A percentile compares a stretch with the other conserved stretches of the same genome.
Evolutionary conservation across 2,888 invertebrate species (phyloP).

Genomic region (Timema podura): DNA sequence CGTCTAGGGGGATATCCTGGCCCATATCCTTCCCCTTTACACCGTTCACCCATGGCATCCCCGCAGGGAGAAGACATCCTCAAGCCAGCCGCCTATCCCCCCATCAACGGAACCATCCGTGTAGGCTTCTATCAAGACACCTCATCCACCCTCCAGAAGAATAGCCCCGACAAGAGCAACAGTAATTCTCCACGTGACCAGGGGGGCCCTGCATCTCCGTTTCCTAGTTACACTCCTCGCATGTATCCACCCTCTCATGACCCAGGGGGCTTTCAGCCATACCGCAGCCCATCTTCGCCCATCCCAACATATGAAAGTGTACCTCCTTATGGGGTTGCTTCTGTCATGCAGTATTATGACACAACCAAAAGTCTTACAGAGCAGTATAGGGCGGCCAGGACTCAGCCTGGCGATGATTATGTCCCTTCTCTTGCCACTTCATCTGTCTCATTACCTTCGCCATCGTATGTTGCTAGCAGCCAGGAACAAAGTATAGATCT

Average conservation of each 20-base stretch:
- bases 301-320: constrained; percentile 21
- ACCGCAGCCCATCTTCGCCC: constrained; percentile 20
- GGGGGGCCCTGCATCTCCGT: constrained; percentile 19
- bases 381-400: constrained; percentile 42
- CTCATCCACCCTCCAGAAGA: constrained; percentile 34
- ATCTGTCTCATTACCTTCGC: too few relatives aligned
- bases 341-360: constrained; percentile 52
- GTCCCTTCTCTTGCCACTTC: background rate
- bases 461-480: too few relatives aligned
- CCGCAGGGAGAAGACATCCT: constrained; percentile 65
- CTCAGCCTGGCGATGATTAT: constrained; percentile 24
- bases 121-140: constrained; percentile 89
- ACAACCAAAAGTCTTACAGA: constrained; percentile 54
- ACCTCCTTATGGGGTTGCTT: constrained; percentile 20
- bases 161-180: constrained; percentile 37
- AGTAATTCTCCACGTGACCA: constrained; percentile 23
- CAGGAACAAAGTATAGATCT: too few relatives aligned
- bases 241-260: constrained; percentile 26
- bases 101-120: constrained; percentile 76
- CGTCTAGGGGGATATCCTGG: constrained; percentile 58
- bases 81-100: constrained; percentile 64
- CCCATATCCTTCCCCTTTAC: constrained; percentile 67
- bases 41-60: constrained; percentile 65
- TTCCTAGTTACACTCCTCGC: constrained; percentile 26
- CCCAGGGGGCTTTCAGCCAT: constrained; percentile 24